Evolutionary conservation across 2,797 vertebrate genomes (phyloP), one percentile per base, ranked within the genome.

Genomic region (Phaenicophaeus curvirostris): DNA sequence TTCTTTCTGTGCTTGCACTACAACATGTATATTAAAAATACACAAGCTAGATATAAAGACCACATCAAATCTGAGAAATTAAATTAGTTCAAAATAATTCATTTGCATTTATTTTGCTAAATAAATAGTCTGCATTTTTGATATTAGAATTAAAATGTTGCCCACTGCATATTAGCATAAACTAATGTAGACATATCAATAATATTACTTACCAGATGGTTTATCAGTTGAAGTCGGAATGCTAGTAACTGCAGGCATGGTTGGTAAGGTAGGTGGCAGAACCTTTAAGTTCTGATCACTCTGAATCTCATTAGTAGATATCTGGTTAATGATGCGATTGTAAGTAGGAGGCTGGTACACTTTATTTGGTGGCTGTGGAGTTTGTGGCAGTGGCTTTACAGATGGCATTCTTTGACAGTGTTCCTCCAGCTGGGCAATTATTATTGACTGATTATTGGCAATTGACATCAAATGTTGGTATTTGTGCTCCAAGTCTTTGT

Each of bases 401-500:
- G 95, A 81, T 2, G 98, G 97, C 50, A 95, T 97, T 91, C 98
- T 98, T 96, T 99, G 99, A 96, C 99, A 99, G 71, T 99, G 98
- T 93, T 99, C 99, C 97, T 99, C 99, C 30, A 99, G 97, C 83
- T 99, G 98, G 9, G 98, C 98, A 15, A 99, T 99, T 58, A 99
- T 97, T 85, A 98, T 80, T 0, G 99, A 99, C 69, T 99, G 99
- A 96, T 99, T 99, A 73, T 98, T 99, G 79, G 99, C 99, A 94
- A 99, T 96, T 13, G 98, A 98, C 61, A 99, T 98, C 96, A 99
- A 96, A 96, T 99, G 99, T 87, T 99, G 99, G 96, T 99, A 99
- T 94, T 99, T 99, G 96, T 99, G 98, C 95, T 99, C 99, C 30
- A 99, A 98, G 95, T 99, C 99, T 97, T 99, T 99, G 97, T 99